These are phyloP conservation scores for Machaerirhynchus nigripectus DNA, from an alignment of 2,113 vertebrate genomes.

Conservation along the genomic window DNA sequence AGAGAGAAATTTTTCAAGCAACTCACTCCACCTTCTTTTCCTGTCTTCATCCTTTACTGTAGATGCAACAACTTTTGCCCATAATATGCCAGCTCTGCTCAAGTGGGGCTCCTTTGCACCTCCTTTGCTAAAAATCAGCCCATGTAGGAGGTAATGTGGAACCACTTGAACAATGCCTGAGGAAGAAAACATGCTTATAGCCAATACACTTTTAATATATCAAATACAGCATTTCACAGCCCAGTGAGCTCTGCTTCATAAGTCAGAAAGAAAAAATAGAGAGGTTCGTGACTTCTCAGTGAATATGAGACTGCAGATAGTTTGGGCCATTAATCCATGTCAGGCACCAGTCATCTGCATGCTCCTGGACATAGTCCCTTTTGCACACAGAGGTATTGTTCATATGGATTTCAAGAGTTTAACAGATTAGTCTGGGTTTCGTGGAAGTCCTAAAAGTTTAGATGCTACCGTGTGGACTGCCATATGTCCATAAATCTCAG, in stretches of 20 bases:
- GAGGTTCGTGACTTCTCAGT: background rate
- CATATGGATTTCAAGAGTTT: background rate
- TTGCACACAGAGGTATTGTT: background rate
- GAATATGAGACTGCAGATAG: background rate
- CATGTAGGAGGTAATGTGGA: background rate
- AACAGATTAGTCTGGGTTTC: conserved; percentile 19
- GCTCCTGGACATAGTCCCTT: background rate
- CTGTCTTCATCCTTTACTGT: background rate
- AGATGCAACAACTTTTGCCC: background rate
- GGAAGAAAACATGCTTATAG: background rate
- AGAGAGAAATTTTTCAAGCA: background rate
- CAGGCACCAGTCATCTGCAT: background rate
- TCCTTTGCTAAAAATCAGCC: background rate
- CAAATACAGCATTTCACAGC: background rate
- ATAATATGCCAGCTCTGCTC: background rate
- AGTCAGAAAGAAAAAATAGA: background rate
- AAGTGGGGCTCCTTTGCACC: background rate
- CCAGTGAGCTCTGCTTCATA: background rate
- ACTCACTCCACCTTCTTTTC: background rate
- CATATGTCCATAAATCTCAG: conserved; percentile 27
- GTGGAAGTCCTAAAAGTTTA: background rate
- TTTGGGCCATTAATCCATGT: background rate
- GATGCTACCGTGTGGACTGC: background rate
- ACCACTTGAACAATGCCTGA: background rate
- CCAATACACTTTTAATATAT: background rate